Evolutionary conservation across 2,888 invertebrate genomes (phyloP).

Genomic region (Diloba caeruleocephala): DNA sequence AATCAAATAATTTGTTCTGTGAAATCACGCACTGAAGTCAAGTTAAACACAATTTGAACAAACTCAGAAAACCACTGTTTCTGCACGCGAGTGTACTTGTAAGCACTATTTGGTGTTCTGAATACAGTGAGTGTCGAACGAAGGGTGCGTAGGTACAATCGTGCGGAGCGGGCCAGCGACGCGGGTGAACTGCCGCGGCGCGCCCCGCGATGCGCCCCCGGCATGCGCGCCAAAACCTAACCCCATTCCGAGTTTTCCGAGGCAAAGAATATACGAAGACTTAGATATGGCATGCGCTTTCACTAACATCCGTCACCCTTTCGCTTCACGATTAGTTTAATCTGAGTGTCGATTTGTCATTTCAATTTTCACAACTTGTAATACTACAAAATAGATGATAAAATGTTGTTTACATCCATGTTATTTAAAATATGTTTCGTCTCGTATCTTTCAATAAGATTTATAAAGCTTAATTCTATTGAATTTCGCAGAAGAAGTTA

Average conservation of each 20-base stretch:
- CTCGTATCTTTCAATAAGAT: too few species aligned
- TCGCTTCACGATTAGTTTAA: constrained; percentile 11
- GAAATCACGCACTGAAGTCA: constrained; percentile 38
- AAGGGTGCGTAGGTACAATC: constrained; percentile 42
- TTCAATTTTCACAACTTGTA: too few species aligned
- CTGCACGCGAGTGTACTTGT: constrained; percentile 44
- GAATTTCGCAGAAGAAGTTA: constrained; percentile 1
- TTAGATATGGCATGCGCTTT: constrained; percentile 52
- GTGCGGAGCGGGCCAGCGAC: constrained; percentile 62
- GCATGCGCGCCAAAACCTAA: constrained; percentile 72
- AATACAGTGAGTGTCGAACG: constrained; percentile 37
- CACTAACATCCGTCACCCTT: constrained; percentile 9
- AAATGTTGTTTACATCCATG: too few species aligned
- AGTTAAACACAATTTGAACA: constrained; percentile 30
- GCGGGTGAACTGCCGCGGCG: constrained; percentile 73
- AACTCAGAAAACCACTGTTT: constrained; percentile 42
- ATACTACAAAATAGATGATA: too few species aligned
- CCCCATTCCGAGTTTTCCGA: constrained; percentile 61
- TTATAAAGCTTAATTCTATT: not conserved
- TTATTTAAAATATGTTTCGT: too few species aligned
- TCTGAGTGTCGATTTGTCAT: not conserved
- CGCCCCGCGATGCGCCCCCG: constrained; percentile 63
- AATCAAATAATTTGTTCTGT: constrained; percentile 27
- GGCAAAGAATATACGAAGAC: constrained; percentile 59
- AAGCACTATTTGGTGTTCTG: constrained; percentile 47